A percentile compares a stretch with the other conserved stretches of the same genome.
phyloP scores from a whole-genome alignment of 1,140 invertebrate species.

The Neodiprion fabricii region DNA sequence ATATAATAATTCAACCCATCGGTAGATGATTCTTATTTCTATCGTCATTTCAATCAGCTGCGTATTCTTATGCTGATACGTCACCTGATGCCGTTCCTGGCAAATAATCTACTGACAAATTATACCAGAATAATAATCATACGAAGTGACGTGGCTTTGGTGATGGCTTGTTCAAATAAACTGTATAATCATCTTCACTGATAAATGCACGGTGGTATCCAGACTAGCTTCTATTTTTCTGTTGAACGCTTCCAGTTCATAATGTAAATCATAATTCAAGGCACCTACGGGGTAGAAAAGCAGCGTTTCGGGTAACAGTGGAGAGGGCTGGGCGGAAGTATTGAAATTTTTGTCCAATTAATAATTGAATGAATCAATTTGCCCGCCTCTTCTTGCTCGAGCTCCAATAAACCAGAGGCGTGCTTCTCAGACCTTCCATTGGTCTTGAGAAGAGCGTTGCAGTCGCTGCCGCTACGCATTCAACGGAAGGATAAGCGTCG shows the following conservation, averaged over 20 bases:
- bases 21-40: too few species aligned
- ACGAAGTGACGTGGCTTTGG: background rate
- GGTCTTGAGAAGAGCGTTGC: background rate
- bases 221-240: background rate
- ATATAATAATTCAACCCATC: too few species aligned
- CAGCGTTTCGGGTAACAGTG: too few species aligned
- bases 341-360: slow-evolving; percentile 7
- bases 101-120: too few species aligned
- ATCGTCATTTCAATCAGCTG: too few species aligned
- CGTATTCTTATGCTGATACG: too few species aligned
- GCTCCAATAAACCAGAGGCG: background rate
- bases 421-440: background rate
- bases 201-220: background rate
- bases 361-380: slow-evolving; percentile 14
- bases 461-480: background rate
- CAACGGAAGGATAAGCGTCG: background rate
- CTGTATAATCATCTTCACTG: background rate
- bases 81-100: too few species aligned
- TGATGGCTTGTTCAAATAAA: background rate
- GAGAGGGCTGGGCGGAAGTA: background rate
- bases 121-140: too few species aligned
- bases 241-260: background rate
- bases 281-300: too few species aligned
- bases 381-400: background rate
- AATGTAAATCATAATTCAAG: background rate